Base-by-base conservation (phyloP, 2,888 invertebrate species). In the Plusia festucae region DNA sequence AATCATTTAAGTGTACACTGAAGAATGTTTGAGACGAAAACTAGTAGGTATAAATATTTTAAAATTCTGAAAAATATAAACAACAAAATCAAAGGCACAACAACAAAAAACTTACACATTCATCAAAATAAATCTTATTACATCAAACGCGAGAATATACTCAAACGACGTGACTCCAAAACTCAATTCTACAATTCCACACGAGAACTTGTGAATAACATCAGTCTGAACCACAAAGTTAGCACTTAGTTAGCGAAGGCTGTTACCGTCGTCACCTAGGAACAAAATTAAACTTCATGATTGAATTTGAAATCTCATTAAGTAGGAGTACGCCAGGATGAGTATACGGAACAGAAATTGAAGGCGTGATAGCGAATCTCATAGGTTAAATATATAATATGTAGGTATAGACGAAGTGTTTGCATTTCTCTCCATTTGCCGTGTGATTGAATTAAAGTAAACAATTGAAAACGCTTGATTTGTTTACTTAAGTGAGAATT, bases 271-370 rank as follows among this genome's bases (percentile, higher is more conserved):
- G 56, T 53, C 73, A 70, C 60, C 65, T 70, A 58, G 52, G 34
- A 74, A 66, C 53, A 20, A 65, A 68, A 77, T 74, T 77, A 73
- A 82, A 78, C 78, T 74, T 80, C 77, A 77, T 82, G 76, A 86
- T 82, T 85, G 78, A 85, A 85, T 84, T 85, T 77, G 69, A 79
- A 84, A 85, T 80, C 77, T 82, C 71, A 73, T 82, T 79, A 81
- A 72, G 64, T 27, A 58, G 27, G 62, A 27, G 46, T 66, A 40
- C 22, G 7, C 73, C 53, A 60, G 24, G 24, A 44, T 34, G 30
- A 60, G 73, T 72, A 62, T 72, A 53, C 49, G 44, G 53, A 16
- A 40, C 44, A 27, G 65, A 60, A 32, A 65, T 58, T 52, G 46
- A 18, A 67, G 56, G 32, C 16, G 27, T 27, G 24, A 66, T 52